Evolutionary conservation across 2,113 vertebrate species (phyloP).

Genomic region (Melanocharis versteri): DNA sequence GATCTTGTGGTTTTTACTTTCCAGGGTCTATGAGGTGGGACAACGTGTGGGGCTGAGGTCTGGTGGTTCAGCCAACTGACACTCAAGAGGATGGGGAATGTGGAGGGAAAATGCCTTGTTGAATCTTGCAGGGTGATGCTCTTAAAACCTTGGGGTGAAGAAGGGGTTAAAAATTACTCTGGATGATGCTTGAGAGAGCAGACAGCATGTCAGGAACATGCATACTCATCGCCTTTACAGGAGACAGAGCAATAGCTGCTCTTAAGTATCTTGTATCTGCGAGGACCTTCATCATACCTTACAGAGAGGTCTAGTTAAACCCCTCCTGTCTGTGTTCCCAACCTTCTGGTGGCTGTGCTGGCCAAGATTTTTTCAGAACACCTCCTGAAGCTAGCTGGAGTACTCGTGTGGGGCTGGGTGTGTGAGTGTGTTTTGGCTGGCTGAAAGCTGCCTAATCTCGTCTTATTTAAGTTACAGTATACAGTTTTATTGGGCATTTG

Average conservation of each 20-base stretch:
- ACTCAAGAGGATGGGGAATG: background rate
- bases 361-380: background rate
- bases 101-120: background rate
- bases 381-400: background rate
- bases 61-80: background rate
- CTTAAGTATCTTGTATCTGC: background rate
- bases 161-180: slow-evolving; percentile 48
- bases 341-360: background rate
- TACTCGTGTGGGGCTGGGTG: background rate
- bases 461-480: background rate
- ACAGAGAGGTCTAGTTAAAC: background rate
- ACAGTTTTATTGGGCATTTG: background rate
- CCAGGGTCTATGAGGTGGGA: background rate
- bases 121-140: background rate
- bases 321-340: background rate
- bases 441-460: background rate
- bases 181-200: slow-evolving; percentile 32
- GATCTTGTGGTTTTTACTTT: background rate
- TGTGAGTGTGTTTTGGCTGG: background rate
- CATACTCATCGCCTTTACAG: background rate
- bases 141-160: background rate
- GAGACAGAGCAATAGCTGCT: background rate
- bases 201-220: slow-evolving; percentile 41
- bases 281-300: background rate
- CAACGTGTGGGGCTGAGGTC: background rate